Percentiles rank a stretch among this genome's conserved stretches.
Evolutionary conservation across 2,797 vertebrate genomes (phyloP).

Genomic region (Coluber constrictor): DNA sequence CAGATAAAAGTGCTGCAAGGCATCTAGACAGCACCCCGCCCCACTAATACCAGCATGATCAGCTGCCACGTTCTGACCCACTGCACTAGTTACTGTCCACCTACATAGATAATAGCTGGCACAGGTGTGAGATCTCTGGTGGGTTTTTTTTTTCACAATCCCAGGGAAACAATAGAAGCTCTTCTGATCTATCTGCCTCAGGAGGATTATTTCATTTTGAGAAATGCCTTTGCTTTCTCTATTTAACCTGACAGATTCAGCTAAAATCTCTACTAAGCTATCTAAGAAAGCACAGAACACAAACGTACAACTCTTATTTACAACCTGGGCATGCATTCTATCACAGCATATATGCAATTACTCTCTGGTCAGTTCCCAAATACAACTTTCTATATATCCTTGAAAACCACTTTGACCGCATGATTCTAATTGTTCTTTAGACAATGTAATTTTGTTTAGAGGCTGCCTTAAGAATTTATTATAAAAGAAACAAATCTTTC

Average conservation of each 20-base stretch:
- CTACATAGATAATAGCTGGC: slow-evolving; percentile 13
- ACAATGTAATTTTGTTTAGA: neutral
- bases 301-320: neutral
- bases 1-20: slow-evolving; percentile 12
- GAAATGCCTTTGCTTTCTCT: slow-evolving; percentile 15
- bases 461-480: neutral
- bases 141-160: neutral
- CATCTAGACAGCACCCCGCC: slow-evolving; percentile 20
- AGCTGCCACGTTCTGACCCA: slow-evolving; percentile 20
- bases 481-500: neutral
- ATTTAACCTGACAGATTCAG: slow-evolving; percentile 8
- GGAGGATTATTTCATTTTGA: slow-evolving; percentile 12
- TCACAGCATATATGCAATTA: neutral
- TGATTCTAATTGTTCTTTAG: neutral
- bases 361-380: neutral
- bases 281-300: neutral
- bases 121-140: slow-evolving; percentile 34
- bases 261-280: slow-evolving; percentile 31
- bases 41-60: slow-evolving; percentile 6
- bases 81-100: neutral
- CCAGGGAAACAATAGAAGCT: neutral
- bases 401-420: neutral
- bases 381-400: neutral
- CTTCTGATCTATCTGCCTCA: slow-evolving; percentile 10
- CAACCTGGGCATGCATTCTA: neutral